Evolutionary conservation across 2,888 invertebrate species (phyloP), one percentile per base, ranked within the genome.

Genomic region (Drosophila fungiperda): DNA sequence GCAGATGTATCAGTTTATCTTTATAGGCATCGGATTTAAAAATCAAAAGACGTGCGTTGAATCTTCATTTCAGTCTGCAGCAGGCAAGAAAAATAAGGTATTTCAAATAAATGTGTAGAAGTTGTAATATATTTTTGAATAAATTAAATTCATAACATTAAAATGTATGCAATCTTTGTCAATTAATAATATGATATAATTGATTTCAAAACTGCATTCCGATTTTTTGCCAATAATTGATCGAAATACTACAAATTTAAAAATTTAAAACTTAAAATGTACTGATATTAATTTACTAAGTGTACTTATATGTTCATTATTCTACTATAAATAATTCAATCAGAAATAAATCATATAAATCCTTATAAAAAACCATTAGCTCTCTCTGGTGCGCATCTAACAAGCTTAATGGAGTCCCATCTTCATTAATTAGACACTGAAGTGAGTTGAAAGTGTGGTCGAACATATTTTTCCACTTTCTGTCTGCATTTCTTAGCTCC

Each of bases 391-490:
- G 61, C 42, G 1, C 36, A 55, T 62, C 29, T 49, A 40, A 63
- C 73, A 55, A 76, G 61, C 45, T 66, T 74, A 74, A 86, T 78
- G 67, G 67, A 68, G 72, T 67, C 48, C 57, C 42, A 38, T 23
- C 49, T 38, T 61, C 72, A 79, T 85, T 82, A 80, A 82, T 87
- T 82, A 76, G 80, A 73, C 57, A 61, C 59, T 76, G 66, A 73
- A 78, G 69, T 54, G 54, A 65, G 38, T 61, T 67, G 49, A 33
- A 57, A 70, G 57, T 62, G 55, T 49, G 32, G 26, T 52, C 57
- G 61, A 63, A 55, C 60, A 78, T 63, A 57, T 52, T 67, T 50
- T 58, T 29, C 48, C 23, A 38, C 54, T 59, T 36, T 29, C 59
- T 64, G 50, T 40, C 57, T 49, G 42, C 48, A 42, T 49, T 67